phyloP scores from a whole-genome alignment of 2,797 vertebrate species.

The Argentina silus region DNA sequence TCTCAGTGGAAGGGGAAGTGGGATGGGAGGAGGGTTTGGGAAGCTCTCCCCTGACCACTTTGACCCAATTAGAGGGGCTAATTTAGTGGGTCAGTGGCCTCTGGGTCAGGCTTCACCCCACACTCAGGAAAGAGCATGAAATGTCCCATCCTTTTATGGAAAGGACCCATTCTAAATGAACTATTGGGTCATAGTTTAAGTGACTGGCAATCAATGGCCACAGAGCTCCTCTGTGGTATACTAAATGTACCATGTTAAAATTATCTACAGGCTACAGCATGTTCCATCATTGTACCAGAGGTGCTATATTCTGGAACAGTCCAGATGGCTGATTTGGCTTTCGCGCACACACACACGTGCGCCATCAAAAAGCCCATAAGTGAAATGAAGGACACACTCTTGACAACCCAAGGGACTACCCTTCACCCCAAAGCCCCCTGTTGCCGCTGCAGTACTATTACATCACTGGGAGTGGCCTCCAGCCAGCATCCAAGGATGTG shows the following conservation, averaged over 20 bases:
- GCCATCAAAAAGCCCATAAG: slow-evolving; percentile 60
- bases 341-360: slow-evolving; percentile 33
- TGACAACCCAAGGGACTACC: slow-evolving; percentile 50
- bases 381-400: slow-evolving; percentile 57
- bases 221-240: slow-evolving; percentile 9
- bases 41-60: slow-evolving; percentile 53
- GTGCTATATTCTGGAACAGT: slow-evolving; percentile 29
- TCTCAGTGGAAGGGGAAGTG: slow-evolving; percentile 71
- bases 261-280: slow-evolving; percentile 40
- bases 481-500: slow-evolving; percentile 47
- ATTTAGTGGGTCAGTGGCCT: slow-evolving; percentile 68
- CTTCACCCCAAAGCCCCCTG: slow-evolving; percentile 47
- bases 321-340: slow-evolving; percentile 64
- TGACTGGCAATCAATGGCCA: background rate
- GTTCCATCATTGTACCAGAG: slow-evolving; percentile 19
- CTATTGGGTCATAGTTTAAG: background rate
- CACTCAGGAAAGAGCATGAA: background rate
- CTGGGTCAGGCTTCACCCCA: slow-evolving; percentile 53
- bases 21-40: slow-evolving; percentile 48
- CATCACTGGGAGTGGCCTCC: slow-evolving; percentile 57
- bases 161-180: background rate
- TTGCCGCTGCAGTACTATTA: slow-evolving; percentile 43
- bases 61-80: slow-evolving; percentile 74
- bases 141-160: background rate
- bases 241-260: no score